Percentiles rank a stretch among this genome's conserved stretches.
phyloP scores from a whole-genome alignment of 2,113 vertebrate species.

The Leptodactylus fuscus region DNA sequence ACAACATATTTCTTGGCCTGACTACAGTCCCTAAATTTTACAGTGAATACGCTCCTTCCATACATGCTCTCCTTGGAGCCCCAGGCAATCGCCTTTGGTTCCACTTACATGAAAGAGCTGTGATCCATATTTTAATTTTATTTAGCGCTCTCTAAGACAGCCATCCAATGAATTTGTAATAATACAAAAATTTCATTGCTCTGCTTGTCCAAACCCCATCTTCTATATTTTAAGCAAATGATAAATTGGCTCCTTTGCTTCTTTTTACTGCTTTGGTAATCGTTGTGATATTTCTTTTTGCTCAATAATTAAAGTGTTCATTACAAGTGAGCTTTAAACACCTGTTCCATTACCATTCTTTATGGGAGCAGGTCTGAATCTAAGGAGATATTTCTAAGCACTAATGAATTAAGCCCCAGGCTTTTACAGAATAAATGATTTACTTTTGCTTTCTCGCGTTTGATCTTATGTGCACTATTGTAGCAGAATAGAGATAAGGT shows the following conservation, averaged over 20 bases:
- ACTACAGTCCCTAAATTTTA: no score
- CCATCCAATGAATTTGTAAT: neutral
- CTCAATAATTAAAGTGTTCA: conserved; percentile 54
- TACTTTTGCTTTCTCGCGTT: conserved; percentile 52
- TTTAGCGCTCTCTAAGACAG: neutral
- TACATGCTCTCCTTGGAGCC: neutral
- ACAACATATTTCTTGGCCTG: no score
- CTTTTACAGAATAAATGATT: conserved; percentile 60
- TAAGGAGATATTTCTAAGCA: conserved; percentile 55
- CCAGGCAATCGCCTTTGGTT: neutral
- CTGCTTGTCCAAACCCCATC: neutral
- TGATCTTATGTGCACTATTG: conserved; percentile 56
- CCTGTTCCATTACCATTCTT: conserved; percentile 58
- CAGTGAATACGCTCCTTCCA: neutral
- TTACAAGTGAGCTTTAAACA: conserved; percentile 54
- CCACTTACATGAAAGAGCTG: neutral
- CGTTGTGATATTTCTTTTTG: conserved; percentile 49
- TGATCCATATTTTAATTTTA: neutral
- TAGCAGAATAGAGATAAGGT: conserved; percentile 56
- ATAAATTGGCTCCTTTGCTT: conserved; percentile 35
- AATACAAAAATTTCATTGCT: neutral
- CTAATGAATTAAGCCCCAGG: conserved; percentile 60
- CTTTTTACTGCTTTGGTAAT: conserved; percentile 9
- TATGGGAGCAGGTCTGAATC: conserved; percentile 50
- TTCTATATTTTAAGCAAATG: neutral